Base-by-base conservation (phyloP, 2,797 vertebrate genomes). In the Capromys pilorides region DNA sequence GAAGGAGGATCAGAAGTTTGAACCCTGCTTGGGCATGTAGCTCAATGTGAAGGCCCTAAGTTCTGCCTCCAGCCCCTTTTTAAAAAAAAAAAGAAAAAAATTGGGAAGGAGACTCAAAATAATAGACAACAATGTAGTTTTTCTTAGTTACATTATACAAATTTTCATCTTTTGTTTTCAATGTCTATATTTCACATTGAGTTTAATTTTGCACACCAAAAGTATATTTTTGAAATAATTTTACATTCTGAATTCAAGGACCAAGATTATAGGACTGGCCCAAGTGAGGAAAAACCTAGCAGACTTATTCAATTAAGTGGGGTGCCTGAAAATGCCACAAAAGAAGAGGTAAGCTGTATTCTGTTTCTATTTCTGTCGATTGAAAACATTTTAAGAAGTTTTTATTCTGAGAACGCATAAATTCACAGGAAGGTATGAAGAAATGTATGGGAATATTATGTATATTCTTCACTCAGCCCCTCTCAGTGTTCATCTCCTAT, bases 281-380 rank as follows among this genome's bases (percentile, higher is more conserved):
- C 97, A 91, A 98, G 99, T 97, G 99, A 99, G 59, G 98, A 99
- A 96, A 99, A 99, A 97, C 99, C 99, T 91, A 99, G 99, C 98
- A 99, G 99, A 95, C 99, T 99, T 77, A 98, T 99, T 98, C 99
- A 98, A 91, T 98, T 99, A 91, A 99, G 98, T 98, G 99, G 99
- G 97, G 99, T 99, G 97, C 99, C 99, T 97, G 99, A 99, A 98
- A 99, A 98, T 97, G 99, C 99, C 96, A 99, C 99, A 96, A 99
- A 99, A 98, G 99, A 99, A 97, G 99, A 99, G 98, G 99, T 99
- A 98, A 98, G 98, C 26, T 87, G 19, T 54, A 88, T 96, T 80
- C 6, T 57, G 4, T 91, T 64, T 80, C n/a, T 83, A 16, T 84
- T 11, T 66, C 57, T 84, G 14, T 88, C 26, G 51, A 0, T 90